Evolutionary conservation across 2,888 invertebrate species (phyloP).

Genomic region (Mylabris sibirica): DNA sequence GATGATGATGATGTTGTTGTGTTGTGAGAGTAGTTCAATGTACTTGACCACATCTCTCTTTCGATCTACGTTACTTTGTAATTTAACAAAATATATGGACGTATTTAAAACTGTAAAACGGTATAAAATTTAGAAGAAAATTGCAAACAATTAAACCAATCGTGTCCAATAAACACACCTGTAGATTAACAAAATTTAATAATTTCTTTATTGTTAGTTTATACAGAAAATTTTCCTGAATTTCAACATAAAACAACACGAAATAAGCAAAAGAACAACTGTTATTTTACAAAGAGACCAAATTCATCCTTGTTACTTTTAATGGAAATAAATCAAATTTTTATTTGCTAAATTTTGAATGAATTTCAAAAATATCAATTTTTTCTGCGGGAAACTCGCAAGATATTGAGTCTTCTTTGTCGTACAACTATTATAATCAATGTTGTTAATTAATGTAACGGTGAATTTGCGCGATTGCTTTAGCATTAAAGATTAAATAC

Average conservation of each 20-base stretch:
- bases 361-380: not conserved
- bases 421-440: conserved; percentile 5
- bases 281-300: conserved; percentile 17
- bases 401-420: too few species aligned
- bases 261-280: not conserved
- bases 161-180: not conserved
- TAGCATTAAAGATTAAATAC: not conserved
- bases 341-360: too few species aligned
- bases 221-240: too few species aligned
- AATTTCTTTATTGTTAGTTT: not conserved
- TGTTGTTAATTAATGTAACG: conserved; percentile 41
- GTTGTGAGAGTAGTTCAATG: conserved; percentile 28
- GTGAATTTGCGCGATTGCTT: conserved; percentile 31
- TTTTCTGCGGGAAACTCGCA: not conserved
- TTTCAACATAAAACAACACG: too few species aligned
- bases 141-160: not conserved
- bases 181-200: not conserved
- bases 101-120: not conserved
- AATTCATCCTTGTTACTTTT: conserved; percentile 1
- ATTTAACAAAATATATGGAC: not conserved
- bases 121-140: not conserved
- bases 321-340: too few species aligned
- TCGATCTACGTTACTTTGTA: not conserved
- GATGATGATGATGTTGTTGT: not conserved
- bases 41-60: conserved; percentile 22